These are phyloP conservation scores for Cyprinodon tularosa DNA, from an alignment of 2,113 vertebrate species.

Conservation along the genomic window DNA sequence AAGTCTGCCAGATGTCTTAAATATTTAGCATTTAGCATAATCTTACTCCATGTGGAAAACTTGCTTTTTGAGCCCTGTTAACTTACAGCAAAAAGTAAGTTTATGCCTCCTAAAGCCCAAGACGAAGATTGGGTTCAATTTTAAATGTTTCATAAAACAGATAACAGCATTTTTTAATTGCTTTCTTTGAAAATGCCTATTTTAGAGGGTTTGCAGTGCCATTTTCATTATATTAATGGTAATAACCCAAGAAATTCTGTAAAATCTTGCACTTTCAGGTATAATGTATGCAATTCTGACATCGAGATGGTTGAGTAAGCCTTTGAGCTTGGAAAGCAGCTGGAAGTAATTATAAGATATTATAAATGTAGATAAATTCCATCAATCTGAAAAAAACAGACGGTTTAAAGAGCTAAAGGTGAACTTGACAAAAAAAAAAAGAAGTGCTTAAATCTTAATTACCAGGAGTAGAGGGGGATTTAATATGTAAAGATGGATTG, in stretches of 20 bases:
- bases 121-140: not conserved
- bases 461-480: not conserved
- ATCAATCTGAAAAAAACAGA: not conserved
- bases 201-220: too few species aligned
- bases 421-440: not conserved
- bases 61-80: too few species aligned
- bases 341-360: constrained; percentile 1
- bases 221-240: not conserved
- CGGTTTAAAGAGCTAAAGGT: not conserved
- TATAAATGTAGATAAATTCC: not conserved
- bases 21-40: not conserved
- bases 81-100: too few species aligned
- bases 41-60: not conserved
- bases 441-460: not conserved
- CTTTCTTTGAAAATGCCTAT: not conserved
- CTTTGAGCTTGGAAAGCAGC: not conserved
- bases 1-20: too few species aligned
- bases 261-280: too few species aligned
- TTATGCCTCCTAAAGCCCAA: not conserved
- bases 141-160: not conserved
- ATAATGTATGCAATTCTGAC: too few species aligned
- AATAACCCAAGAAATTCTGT: not conserved
- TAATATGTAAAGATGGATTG: not conserved
- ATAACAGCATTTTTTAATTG: not conserved
- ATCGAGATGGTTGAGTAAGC: not conserved